These are phyloP conservation scores for Drosophila prosaltans DNA, from an alignment of 1,140 invertebrate species.

Conservation along the genomic window DNA sequence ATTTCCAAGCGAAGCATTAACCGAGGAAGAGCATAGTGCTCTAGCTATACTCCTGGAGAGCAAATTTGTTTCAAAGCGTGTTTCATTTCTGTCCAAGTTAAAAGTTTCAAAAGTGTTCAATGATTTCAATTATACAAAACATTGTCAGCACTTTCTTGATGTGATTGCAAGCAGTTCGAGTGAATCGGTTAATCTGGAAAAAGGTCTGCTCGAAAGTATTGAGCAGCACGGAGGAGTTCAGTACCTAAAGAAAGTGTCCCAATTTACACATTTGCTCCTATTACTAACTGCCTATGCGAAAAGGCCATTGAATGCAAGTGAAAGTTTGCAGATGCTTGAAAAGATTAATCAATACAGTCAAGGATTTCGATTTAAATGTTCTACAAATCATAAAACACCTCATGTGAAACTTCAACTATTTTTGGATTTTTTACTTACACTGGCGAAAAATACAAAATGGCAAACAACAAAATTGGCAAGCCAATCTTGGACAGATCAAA, in stretches of 20 bases:
- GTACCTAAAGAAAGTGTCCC: conserved; percentile 48
- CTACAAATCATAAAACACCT: conserved; percentile 37
- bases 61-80: conserved; percentile 40
- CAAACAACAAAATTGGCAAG: conserved; percentile 14
- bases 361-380: conserved; percentile 34
- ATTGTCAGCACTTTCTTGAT: conserved; percentile 70
- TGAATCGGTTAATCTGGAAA: conserved; percentile 38
- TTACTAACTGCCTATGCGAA: conserved; percentile 70
- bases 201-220: conserved; percentile 56
- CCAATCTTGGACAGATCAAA: conserved; percentile 47
- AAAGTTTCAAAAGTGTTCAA: conserved; percentile 21
- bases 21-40: conserved; percentile 28
- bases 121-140: conserved; percentile 43
- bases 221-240: conserved; percentile 53
- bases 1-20: conserved; percentile 46
- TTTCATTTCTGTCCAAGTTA: conserved; percentile 54
- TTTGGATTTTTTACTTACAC: conserved; percentile 58
- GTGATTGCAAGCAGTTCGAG: conserved; percentile 50
- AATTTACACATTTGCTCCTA: conserved; percentile 66
- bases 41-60: conserved; percentile 53
- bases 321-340: conserved; percentile 57
- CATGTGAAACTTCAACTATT: conserved; percentile 52
- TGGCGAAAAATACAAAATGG: conserved; percentile 59
- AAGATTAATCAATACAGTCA: conserved; percentile 36
- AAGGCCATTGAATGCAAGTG: conserved; percentile 26